Evolutionary conservation across 2,113 vertebrate species (phyloP), one percentile per base, ranked within the genome.

Genomic region (Desmodus rotundus): DNA sequence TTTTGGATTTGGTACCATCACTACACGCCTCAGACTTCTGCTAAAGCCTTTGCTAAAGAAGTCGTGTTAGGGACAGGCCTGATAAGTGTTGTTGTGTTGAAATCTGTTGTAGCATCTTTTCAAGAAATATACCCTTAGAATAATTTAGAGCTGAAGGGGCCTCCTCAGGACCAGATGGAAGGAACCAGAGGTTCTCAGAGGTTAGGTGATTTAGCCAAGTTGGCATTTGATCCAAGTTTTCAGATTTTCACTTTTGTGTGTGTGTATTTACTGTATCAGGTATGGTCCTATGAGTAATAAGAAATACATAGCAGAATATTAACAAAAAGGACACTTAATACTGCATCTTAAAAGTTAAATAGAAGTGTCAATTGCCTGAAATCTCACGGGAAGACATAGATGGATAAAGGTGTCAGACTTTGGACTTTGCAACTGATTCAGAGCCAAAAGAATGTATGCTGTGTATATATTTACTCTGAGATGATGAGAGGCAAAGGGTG

Each of bases 1-100:
- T 97, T 95, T 97, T 96, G 97, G 94, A 50, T 84, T 87, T 45
- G 36, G 65, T 58, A 74, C 74, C 82, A 20, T 85, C 82, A 19
- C 63, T 80, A 0, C 2, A 56, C 28, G 73, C 73, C 81, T 47
- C 92, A 85, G 90, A 77, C 65, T 78, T 78, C 65, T 89, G 13
- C 93, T 52, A 94, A 96, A 94, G 86, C 86, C n/a, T 89, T 58
- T 93, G 54, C 68, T n/a, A 33, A 81, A 43, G 87, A 95, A 86
- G 43, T 45, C 45, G 17, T 52, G n/a, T 36, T 73, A 50, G 56
- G 36, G 43, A 50, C 73, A 50, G 91, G 45, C 56, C 50, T 83
- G 56, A 28, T 91, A 70, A 82, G 26, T 93, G 94, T n/a, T 67
- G 28, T 74, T 72, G 36, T 63, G 82, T 83, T 96, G 54, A 95